phyloP scores from a whole-genome alignment of 2,797 vertebrate genomes.

The Syndactyla subalaris region DNA sequence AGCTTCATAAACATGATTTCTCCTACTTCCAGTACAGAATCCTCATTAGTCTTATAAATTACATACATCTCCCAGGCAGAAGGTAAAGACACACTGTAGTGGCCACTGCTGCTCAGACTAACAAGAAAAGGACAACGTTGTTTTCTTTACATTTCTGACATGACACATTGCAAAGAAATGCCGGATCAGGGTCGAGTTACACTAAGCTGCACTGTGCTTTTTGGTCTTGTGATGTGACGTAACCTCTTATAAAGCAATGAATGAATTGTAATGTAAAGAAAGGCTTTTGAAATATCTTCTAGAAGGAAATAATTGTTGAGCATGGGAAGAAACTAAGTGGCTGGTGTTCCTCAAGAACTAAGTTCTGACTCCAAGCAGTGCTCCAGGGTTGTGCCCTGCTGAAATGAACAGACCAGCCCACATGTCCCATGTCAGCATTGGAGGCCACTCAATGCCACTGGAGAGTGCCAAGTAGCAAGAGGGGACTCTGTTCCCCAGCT shows the following conservation, averaged over 20 bases:
- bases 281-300: slow-evolving; percentile 45
- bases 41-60: neutral
- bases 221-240: slow-evolving; percentile 60
- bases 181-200: slow-evolving; percentile 28
- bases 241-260: slow-evolving; percentile 40
- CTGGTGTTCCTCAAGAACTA: neutral
- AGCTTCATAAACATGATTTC: neutral
- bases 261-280: slow-evolving; percentile 61
- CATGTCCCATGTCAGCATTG: neutral
- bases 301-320: slow-evolving; percentile 49
- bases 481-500: neutral
- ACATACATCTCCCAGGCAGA: neutral
- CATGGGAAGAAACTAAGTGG: neutral
- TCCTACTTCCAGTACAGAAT: neutral
- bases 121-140: neutral
- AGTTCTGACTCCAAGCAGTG: neutral
- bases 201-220: slow-evolving; percentile 39
- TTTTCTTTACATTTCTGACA: slow-evolving; percentile 58
- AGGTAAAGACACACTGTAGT: neutral
- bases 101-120: neutral
- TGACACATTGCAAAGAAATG: slow-evolving; percentile 54
- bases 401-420: neutral
- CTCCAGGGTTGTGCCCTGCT: neutral
- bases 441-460: neutral
- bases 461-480: neutral